phyloP scores from a whole-genome alignment of 2,113 vertebrate genomes.

The Nerophis ophidion region DNA sequence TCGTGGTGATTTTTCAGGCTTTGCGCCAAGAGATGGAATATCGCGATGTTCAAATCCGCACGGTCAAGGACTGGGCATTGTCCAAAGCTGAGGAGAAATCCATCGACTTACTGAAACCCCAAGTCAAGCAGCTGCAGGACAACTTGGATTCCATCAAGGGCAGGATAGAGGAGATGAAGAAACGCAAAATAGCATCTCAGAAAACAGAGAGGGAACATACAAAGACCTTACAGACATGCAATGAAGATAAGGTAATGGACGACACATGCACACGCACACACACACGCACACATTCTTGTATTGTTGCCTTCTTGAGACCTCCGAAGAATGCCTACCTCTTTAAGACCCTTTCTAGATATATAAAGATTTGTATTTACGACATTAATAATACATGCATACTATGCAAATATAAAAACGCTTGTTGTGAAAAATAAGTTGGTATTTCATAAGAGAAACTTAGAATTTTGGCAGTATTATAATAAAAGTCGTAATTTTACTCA shows the following conservation, averaged over 20 bases:
- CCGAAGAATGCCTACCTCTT: too few relatives aligned
- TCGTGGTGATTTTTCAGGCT: slow-evolving; percentile 34
- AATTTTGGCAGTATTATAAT: too few relatives aligned
- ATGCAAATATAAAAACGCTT: too few relatives aligned
- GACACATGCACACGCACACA: not conserved
- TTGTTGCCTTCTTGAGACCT: too few relatives aligned
- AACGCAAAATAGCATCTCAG: not conserved
- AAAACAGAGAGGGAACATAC: rapidly evolving
- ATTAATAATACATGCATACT: too few relatives aligned
- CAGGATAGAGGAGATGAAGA: slow-evolving; percentile 21
- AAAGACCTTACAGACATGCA: slow-evolving; percentile 38
- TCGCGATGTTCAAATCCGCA: not conserved
- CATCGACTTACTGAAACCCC: slow-evolving; percentile 28
- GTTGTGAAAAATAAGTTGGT: too few relatives aligned
- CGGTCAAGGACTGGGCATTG: not conserved
- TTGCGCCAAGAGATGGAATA: slow-evolving; percentile 53
- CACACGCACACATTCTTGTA: not conserved
- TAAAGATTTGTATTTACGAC: too few relatives aligned
- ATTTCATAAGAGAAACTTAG: too few relatives aligned
- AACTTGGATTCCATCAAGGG: not conserved
- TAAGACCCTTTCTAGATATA: too few relatives aligned
- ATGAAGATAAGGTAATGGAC: slow-evolving; percentile 43
- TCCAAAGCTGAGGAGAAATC: slow-evolving; percentile 43
- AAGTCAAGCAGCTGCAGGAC: slow-evolving; percentile 19
- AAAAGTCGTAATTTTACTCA: too few relatives aligned